Conservation (phyloP, 2,888 invertebrate species). For the Shargacucullia verbasci region DNA sequence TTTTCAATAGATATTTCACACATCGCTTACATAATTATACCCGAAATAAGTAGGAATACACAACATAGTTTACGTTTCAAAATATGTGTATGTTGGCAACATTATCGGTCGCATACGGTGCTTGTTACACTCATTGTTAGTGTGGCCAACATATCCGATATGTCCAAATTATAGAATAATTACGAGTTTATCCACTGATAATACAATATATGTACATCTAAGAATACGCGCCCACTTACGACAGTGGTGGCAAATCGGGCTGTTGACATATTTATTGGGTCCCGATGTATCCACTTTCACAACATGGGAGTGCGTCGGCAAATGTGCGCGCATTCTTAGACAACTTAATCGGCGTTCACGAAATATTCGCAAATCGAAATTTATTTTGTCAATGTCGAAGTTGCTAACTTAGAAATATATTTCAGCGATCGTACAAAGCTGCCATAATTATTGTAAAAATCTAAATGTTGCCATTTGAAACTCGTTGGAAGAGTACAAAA, state of each 20-base stretch:
- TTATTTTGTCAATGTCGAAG: conserved; percentile 49
- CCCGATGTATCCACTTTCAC: conserved; percentile 16
- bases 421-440: conserved; percentile 79
- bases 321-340: conserved; percentile 36
- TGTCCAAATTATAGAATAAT: conserved; percentile 55
- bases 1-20: conserved; percentile 54
- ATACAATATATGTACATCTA: conserved; percentile 31
- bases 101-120: conserved; percentile 57
- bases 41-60: conserved; percentile 45
- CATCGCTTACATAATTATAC: conserved; percentile 48
- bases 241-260: conserved; percentile 7
- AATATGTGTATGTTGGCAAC: conserved; percentile 47
- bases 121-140: conserved; percentile 54
- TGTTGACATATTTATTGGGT: conserved; percentile 36
- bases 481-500: conserved; percentile 88
- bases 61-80: conserved; percentile 43
- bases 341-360: conserved; percentile 21
- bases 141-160: conserved; percentile 54
- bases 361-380: conserved; percentile 42
- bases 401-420: conserved; percentile 53
- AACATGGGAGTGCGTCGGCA: conserved; percentile 1
- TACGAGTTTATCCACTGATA: conserved; percentile 57
- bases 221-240: conserved; percentile 21
- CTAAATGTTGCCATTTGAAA: conserved; percentile 85
- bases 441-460: conserved; percentile 79